A percentile compares a stretch with the other conserved stretches of the same genome.
These are phyloP conservation scores for Falco punctatus DNA, from an alignment of 2,113 vertebrate genomes.

Conservation along the genomic window DNA sequence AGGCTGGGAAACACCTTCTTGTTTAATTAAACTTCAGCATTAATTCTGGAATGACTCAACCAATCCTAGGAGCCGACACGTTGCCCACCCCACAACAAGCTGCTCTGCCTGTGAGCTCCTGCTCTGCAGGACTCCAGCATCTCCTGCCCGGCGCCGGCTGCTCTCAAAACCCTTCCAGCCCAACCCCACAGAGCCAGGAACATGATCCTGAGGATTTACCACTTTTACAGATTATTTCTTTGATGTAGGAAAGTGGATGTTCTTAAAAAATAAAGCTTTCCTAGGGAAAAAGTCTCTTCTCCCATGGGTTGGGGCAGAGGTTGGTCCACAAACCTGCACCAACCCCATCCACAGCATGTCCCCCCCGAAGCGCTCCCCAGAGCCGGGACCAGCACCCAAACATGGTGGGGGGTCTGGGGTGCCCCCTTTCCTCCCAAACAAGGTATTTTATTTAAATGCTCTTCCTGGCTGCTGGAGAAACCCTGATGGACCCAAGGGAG, in stretches of 20 bases:
- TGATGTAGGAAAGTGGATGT: rapidly evolving
- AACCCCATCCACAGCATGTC: rapidly evolving
- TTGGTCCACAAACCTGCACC: not conserved
- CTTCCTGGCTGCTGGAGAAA: not conserved
- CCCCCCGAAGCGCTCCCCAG: no score
- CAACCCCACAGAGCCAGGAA: not conserved
- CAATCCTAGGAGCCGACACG: not conserved
- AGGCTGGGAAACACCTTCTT: not conserved
- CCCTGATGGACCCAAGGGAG: rapidly evolving
- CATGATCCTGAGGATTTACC: rapidly evolving
- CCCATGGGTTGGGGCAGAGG: not conserved
- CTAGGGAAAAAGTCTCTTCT: not conserved
- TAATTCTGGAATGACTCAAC: not conserved
- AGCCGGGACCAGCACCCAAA: rapidly evolving
- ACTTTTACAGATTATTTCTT: rapidly evolving
- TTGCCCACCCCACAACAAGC: not conserved
- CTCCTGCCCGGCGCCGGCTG: not conserved
- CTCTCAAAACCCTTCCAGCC: not conserved
- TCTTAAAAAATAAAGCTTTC: not conserved
- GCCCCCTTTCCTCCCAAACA: not conserved
- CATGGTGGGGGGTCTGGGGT: rapidly evolving
- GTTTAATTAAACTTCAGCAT: not conserved
- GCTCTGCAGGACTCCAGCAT: not conserved
- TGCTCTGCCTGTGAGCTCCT: not conserved
- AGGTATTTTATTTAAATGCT: not conserved